phyloP scores from a whole-genome alignment of 2,797 vertebrate species.

The Hippocampus kuda region DNA sequence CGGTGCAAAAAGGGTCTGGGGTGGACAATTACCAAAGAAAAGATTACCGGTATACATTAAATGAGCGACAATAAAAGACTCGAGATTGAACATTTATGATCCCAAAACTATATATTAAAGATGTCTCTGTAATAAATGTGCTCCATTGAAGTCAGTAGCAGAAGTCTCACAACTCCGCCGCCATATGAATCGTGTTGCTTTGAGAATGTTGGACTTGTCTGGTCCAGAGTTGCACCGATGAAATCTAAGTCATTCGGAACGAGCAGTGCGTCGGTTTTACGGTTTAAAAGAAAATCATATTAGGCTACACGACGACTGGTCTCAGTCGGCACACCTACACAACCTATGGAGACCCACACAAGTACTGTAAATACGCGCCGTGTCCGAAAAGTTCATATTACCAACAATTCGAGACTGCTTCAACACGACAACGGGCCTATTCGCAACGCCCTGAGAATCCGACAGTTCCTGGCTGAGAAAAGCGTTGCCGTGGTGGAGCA shows the following conservation, averaged over 20 bases:
- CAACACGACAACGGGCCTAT: too few species aligned
- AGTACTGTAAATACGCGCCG: background rate
- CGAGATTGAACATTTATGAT: background rate
- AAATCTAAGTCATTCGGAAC: background rate
- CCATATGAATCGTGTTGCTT: background rate
- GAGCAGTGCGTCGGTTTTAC: background rate
- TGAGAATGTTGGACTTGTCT: background rate
- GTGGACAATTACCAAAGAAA: background rate
- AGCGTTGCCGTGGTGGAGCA: too few species aligned
- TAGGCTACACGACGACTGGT: background rate
- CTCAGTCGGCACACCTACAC: background rate
- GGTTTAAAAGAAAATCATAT: background rate
- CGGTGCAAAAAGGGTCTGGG: background rate
- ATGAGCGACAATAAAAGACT: background rate
- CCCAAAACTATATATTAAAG: conserved; percentile 14
- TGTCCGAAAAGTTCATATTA: background rate
- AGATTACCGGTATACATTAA: background rate
- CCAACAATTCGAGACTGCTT: too few species aligned
- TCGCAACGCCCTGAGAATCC: too few species aligned
- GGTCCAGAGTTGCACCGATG: background rate
- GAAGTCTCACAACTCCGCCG: background rate
- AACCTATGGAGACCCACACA: background rate
- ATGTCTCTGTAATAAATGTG: conserved; percentile 18
- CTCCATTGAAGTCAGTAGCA: conserved; percentile 37
- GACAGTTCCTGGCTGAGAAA: too few species aligned